Conservation (phyloP, 1,140 invertebrate genomes). For the Pseudomyrmex pallidus region DNA sequence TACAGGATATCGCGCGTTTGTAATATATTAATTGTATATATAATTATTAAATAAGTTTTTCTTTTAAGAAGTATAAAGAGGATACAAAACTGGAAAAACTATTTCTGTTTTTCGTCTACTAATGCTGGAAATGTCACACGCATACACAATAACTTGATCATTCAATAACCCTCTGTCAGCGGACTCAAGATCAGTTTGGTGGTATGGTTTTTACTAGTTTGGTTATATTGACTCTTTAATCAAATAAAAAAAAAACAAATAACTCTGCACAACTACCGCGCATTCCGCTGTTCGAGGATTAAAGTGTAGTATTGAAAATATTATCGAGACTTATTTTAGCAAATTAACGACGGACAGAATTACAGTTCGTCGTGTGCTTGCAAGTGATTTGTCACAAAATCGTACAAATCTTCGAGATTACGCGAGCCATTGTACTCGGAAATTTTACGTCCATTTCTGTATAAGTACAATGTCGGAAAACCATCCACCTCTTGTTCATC, state of each 20-base stretch:
- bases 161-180: no score
- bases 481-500: conserved; percentile 89
- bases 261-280: no score
- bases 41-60: not conserved
- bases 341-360: not conserved
- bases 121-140: not conserved
- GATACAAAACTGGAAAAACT: conserved; percentile 54
- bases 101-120: not conserved
- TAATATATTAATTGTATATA: not conserved
- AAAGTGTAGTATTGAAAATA: conserved; percentile 23
- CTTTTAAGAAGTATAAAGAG: not conserved
- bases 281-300: not conserved
- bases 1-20: no score
- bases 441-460: conserved; percentile 88
- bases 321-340: not conserved
- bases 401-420: conserved; percentile 88
- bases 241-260: no score
- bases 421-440: conserved; percentile 91
- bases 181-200: no score
- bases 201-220: no score
- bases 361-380: conserved; percentile 87
- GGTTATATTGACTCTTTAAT: no score
- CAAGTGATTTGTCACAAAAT: conserved; percentile 87
- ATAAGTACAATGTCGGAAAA: conserved; percentile 89
- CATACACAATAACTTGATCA: not conserved